These are phyloP conservation scores for Stylophora pistillata DNA, from an alignment of 64 coral and sea anemone species.

Conservation along the genomic window DNA sequence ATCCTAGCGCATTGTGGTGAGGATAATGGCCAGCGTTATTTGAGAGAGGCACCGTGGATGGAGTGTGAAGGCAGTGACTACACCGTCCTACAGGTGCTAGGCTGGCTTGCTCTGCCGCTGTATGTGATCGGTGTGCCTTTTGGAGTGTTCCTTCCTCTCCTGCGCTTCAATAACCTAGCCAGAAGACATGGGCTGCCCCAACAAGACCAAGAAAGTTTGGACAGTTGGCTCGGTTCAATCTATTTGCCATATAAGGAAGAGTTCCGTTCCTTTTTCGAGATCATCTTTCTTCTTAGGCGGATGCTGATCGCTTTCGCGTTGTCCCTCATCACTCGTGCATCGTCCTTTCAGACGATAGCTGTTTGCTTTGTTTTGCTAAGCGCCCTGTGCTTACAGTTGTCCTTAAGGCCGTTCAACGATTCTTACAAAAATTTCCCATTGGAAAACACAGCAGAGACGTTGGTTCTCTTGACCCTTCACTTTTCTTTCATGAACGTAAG, in stretches of 20 bases:
- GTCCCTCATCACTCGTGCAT: constrained; percentile 12
- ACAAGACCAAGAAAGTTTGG: constrained; percentile 26
- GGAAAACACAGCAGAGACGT: constrained; percentile 24
- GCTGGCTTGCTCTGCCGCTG: constrained; percentile 5
- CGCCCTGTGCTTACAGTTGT: constrained; percentile 31
- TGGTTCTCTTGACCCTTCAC: constrained; percentile 23
- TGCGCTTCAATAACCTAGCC: background rate
- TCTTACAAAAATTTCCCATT: constrained; percentile 10
- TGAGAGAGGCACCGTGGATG: constrained; percentile 71
- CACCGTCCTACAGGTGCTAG: constrained; percentile 33
- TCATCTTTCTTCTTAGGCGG: constrained; percentile 37
- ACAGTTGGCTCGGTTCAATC: constrained; percentile 46
- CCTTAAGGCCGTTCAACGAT: constrained; percentile 4
- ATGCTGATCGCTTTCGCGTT: constrained; percentile 44
- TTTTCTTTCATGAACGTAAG: constrained; percentile 34
- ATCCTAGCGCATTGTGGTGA: constrained; percentile 48
- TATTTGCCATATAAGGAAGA: constrained; percentile 45
- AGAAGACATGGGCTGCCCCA: background rate
- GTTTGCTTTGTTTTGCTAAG: constrained; percentile 30
- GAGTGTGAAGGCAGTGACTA: constrained; percentile 32
- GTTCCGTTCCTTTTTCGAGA: constrained; percentile 46
- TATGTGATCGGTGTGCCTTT: constrained; percentile 69
- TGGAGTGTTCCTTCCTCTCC: constrained; percentile 50
- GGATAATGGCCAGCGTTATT: background rate
- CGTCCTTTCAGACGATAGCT: constrained; percentile 33